A percentile compares a stretch with the other conserved stretches of the same genome.
Conservation (phyloP, 1,140 invertebrate species). For the Lineus longissimus region DNA sequence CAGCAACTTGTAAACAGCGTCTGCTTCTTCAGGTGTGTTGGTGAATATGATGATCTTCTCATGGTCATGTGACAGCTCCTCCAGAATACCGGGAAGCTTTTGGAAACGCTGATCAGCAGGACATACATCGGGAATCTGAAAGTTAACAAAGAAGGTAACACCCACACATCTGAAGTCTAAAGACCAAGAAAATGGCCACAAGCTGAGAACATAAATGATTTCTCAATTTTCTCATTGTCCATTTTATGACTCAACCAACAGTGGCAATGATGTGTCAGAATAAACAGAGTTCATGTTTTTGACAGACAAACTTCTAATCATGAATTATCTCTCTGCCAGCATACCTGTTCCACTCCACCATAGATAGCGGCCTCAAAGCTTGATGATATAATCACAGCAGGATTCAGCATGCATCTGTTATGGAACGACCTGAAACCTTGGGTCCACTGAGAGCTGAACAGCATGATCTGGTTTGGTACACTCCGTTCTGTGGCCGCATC, state of each 20-base stretch:
- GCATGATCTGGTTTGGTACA: slow-evolving; percentile 29
- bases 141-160: neutral
- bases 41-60: slow-evolving; percentile 24
- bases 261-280: neutral
- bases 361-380: slow-evolving; percentile 37
- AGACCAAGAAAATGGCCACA: no score
- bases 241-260: no score
- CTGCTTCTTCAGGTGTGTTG: slow-evolving; percentile 9
- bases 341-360: slow-evolving; percentile 38
- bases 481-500: neutral
- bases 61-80: slow-evolving; percentile 8
- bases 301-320: no score
- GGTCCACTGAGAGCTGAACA: slow-evolving; percentile 35
- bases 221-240: no score
- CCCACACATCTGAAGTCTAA: neutral
- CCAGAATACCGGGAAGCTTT: slow-evolving; percentile 15
- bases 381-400: slow-evolving; percentile 33
- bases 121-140: slow-evolving; percentile 26
- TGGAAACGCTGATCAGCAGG: slow-evolving; percentile 1
- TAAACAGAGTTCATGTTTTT: no score
- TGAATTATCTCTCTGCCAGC: no score
- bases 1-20: slow-evolving; percentile 13
- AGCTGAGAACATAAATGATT: no score
- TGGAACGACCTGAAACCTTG: slow-evolving; percentile 20
- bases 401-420: slow-evolving; percentile 24